Conservation (phyloP, 2,113 vertebrate species). For the Oreochromis tanganicae region DNA sequence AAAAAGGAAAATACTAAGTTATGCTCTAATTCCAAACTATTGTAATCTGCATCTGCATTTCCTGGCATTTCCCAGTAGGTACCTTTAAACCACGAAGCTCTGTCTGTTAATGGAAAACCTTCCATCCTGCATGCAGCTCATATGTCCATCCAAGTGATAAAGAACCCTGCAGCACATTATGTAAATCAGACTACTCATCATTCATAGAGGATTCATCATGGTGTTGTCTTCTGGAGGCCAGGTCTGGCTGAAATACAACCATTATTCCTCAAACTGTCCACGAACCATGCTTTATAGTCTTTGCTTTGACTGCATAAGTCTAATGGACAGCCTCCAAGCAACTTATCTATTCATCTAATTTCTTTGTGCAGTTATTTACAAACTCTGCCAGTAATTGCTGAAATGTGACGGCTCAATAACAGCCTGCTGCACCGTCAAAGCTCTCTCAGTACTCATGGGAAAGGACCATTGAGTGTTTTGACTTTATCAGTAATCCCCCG, state of each 20-base stretch:
- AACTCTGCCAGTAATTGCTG: neutral
- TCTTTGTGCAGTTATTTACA: constrained; percentile 1
- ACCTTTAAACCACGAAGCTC: neutral
- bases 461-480: neutral
- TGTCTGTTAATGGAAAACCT: neutral
- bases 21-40: neutral
- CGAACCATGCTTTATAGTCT: neutral
- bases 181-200: constrained; percentile 29
- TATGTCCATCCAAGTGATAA: neutral
- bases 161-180: constrained; percentile 16
- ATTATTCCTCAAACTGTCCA: neutral
- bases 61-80: neutral
- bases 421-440: neutral
- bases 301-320: neutral
- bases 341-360: constrained; percentile 13
- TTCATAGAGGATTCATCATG: constrained; percentile 17
- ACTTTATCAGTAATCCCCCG: neutral
- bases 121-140: neutral
- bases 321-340: neutral
- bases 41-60: neutral
- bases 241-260: neutral
- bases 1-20: neutral
- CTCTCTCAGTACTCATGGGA: neutral
- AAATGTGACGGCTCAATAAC: neutral
- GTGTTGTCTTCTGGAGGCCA: neutral